Base-by-base conservation (phyloP, 2,113 vertebrate genomes). In the Panurus biarmicus region DNA sequence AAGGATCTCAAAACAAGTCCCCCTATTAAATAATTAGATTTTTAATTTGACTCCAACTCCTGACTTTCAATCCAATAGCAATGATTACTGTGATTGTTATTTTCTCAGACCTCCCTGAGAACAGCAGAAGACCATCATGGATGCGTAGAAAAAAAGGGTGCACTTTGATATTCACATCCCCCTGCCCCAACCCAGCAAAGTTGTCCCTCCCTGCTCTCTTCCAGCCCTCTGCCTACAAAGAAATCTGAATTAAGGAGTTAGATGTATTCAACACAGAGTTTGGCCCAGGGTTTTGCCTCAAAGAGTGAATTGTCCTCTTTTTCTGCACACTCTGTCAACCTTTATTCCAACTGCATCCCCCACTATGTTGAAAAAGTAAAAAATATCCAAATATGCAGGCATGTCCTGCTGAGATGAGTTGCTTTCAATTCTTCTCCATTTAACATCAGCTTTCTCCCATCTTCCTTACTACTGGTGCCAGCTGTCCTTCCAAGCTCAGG, bases 371-470 rank as follows among this genome's bases (percentile, higher is more conserved):
- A 66, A 71, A 58, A 83, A 87, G 75, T 75, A 57, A 77, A 56
- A 90, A 89, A 83, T 11, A 58, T 36, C 45, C 20, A 72, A 75
- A 94, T 61, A 45, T 28, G 33, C 24, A 80, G 61, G 16, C 19
- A 14, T 50, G 33, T 26, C 91, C 85, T 61, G 82, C 94, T 95
- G 94, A 80, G 70, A 71, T 79, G 89, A 94, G 96, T 26, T 89
- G 56, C 61, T 85, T 78, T 94, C 57, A 90, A 38, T 65, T 58
- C 75, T 78, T 66, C 69, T 88, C 90, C 50, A 29, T 23, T 66
- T 93, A 83, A 75, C 72, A 92, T 76, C 93, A 96, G 50, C 69
- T 94, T 95, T 94, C 79, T 94, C 35, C 77, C 7, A 16, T 44
- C 38, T 48, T 71, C 70, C 84, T 88, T 87, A 82, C 93, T 91